These are phyloP conservation scores for Paralvinella palmiformis DNA, from an alignment of 1,140 invertebrate genomes.

Conservation along the genomic window DNA sequence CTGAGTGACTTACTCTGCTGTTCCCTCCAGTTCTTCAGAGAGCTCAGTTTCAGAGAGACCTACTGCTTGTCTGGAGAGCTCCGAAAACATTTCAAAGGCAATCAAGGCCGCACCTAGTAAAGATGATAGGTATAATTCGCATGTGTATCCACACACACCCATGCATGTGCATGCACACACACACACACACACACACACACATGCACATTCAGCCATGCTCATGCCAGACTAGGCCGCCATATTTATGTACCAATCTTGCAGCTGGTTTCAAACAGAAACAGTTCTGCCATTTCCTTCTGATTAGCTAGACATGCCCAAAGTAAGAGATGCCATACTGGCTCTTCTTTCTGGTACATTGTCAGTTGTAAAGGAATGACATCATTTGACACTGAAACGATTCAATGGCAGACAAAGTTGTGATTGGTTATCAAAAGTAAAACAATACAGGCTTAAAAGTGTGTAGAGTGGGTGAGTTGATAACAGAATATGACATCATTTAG, in stretches of 20 bases:
- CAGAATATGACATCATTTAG: too few species aligned
- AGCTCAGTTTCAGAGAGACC: not conserved
- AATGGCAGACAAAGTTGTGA: too few species aligned
- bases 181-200: too few species aligned
- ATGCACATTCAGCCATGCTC: not conserved
- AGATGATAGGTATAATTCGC: too few species aligned
- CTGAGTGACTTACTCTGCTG: not conserved
- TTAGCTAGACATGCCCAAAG: not conserved
- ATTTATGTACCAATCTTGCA: conserved; percentile 1
- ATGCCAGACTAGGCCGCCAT: not conserved
- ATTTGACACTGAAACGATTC: too few species aligned
- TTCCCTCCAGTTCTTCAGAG: not conserved
- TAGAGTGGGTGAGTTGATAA: too few species aligned
- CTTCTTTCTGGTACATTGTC: not conserved
- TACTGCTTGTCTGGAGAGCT: not conserved
- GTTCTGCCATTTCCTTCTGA: not conserved
- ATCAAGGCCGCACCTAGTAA: not conserved
- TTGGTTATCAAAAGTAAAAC: too few species aligned
- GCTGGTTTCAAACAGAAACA: not conserved
- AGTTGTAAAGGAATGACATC: not conserved
- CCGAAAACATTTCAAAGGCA: not conserved
- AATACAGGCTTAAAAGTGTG: too few species aligned
- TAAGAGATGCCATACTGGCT: not conserved
- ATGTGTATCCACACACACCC: too few species aligned
- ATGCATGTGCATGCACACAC: too few species aligned